phyloP scores from a whole-genome alignment of 2,888 invertebrate genomes.

The Escarpia spicata region DNA sequence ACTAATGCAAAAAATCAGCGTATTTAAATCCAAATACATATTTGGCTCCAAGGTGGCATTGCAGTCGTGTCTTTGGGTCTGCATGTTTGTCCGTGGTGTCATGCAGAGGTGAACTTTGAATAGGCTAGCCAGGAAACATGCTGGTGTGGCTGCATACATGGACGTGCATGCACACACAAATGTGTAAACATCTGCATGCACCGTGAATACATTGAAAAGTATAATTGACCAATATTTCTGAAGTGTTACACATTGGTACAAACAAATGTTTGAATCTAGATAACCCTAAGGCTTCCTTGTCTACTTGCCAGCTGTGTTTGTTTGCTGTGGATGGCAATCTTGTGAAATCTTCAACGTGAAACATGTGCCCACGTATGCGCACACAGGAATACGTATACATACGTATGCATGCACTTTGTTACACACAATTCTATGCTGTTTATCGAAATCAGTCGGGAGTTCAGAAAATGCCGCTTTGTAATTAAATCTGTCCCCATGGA shows the following conservation, averaged over 20 bases:
- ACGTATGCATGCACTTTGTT: not conserved
- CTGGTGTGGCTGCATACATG: not conserved
- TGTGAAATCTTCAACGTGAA: not conserved
- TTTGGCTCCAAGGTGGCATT: not conserved
- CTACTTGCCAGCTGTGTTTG: no score
- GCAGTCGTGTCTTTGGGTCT: not conserved
- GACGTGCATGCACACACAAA: not conserved
- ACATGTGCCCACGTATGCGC: not conserved
- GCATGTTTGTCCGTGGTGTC: not conserved
- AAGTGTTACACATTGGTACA: no score
- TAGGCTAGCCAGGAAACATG: not conserved
- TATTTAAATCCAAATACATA: no score
- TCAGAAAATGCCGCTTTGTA: not conserved
- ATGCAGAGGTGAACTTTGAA: not conserved
- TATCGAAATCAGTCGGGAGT: not conserved
- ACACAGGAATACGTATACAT: not conserved
- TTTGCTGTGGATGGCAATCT: no score
- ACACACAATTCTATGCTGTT: not conserved
- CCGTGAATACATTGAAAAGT: no score
- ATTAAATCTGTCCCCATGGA: not conserved
- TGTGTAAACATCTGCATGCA: not conserved
- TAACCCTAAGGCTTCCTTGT: no score
- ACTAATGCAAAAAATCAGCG: no score
- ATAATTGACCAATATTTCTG: no score
- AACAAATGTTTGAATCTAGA: no score